These are phyloP conservation scores for Steinernema carpocapsae DNA, from an alignment of 2,888 invertebrate genomes.

Conservation along the genomic window DNA sequence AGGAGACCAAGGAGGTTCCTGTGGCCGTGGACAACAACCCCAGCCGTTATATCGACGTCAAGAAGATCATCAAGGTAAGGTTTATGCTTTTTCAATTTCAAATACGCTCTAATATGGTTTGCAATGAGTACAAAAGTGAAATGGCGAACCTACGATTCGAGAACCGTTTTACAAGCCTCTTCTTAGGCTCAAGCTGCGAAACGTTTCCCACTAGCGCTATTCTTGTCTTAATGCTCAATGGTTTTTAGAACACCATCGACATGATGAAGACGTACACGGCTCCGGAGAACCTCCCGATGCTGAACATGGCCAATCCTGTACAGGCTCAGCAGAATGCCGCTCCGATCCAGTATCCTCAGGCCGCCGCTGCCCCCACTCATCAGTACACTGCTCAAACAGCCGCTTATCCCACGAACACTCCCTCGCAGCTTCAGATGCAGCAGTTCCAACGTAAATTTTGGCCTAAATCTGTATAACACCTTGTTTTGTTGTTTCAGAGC, in stretches of 20 bases:
- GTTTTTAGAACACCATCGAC: conserved; percentile 42
- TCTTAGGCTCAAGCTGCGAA: no score
- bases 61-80: conserved; percentile 43
- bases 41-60: conserved; percentile 38
- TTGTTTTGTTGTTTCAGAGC: conserved; percentile 13
- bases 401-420: conserved; percentile 2
- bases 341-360: conserved; percentile 17
- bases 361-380: background rate
- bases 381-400: background rate
- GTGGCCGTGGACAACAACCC: background rate
- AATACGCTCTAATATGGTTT: no score
- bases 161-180: no score
- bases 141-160: no score
- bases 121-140: no score
- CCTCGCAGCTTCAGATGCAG: conserved; percentile 21
- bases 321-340: conserved; percentile 2
- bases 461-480: background rate
- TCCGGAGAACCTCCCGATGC: conserved; percentile 28
- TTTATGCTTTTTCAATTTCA: background rate
- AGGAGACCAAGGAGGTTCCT: background rate
- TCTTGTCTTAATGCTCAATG: no score
- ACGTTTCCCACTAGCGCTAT: no score
- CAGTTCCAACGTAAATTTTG: background rate
- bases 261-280: conserved; percentile 43
- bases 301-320: background rate